Evolutionary conservation across 2,888 invertebrate species (phyloP).

Genomic region (Trachelus stipa): DNA sequence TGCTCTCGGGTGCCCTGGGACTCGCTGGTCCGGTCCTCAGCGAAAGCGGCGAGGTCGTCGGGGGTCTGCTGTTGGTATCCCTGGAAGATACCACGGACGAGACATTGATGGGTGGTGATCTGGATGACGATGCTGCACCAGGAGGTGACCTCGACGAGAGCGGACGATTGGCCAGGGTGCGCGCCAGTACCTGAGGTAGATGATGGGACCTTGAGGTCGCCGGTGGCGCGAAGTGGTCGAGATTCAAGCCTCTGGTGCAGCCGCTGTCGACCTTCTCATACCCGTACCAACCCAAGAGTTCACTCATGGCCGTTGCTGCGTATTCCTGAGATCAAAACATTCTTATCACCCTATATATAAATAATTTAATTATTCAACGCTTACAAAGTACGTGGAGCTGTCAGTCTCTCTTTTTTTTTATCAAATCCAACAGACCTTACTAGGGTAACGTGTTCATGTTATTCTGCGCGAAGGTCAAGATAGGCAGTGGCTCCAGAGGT

Average conservation of each 20-base stretch:
- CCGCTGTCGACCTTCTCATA: slow-evolving; percentile 80
- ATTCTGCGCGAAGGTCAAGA: not conserved
- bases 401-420: too few relatives aligned
- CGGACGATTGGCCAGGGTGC: slow-evolving; percentile 63
- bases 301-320: slow-evolving; percentile 93
- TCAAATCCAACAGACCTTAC: not conserved
- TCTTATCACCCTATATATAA: not conserved
- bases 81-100: slow-evolving; percentile 34
- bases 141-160: slow-evolving; percentile 51
- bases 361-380: not conserved
- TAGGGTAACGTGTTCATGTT: not conserved
- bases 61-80: slow-evolving; percentile 31
- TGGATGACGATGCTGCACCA: slow-evolving; percentile 60
- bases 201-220: slow-evolving; percentile 39
- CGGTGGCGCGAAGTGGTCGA: slow-evolving; percentile 62
- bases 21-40: slow-evolving; percentile 46
- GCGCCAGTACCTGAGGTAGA: slow-evolving; percentile 27
- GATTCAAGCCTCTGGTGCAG: slow-evolving; percentile 70
- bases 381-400: not conserved
- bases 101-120: slow-evolving; percentile 38
- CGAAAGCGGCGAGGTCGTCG: slow-evolving; percentile 41
- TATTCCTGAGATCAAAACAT: slow-evolving; percentile 77
- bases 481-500: not conserved
- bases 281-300: slow-evolving; percentile 92
- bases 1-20: slow-evolving; percentile 45